A percentile compares a stretch with the other conserved stretches of the same genome.
These are phyloP conservation scores for Limenitis camilla DNA, from an alignment of 2,888 invertebrate species.

Conservation along the genomic window DNA sequence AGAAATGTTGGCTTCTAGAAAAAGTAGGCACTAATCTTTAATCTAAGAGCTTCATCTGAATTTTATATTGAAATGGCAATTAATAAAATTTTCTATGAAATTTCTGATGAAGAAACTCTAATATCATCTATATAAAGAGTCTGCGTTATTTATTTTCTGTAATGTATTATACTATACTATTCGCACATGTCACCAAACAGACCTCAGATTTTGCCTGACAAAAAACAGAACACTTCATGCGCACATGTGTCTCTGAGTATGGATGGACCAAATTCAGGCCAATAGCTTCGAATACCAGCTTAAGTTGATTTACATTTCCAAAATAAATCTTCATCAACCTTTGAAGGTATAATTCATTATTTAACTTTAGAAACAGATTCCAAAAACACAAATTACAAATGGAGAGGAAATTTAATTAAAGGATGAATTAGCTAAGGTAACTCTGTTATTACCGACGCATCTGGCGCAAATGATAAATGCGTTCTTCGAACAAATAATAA, in stretches of 20 bases:
- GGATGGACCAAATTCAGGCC: slow-evolving; percentile 42
- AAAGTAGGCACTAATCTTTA: slow-evolving; percentile 53
- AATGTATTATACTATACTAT: slow-evolving; percentile 35
- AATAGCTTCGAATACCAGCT: slow-evolving; percentile 17
- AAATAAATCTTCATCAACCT: slow-evolving; percentile 5
- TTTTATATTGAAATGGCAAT: not conserved
- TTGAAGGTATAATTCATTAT: not conserved
- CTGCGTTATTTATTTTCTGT: not conserved
- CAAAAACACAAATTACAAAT: slow-evolving; percentile 27
- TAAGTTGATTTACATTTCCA: not conserved
- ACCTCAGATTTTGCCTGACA: slow-evolving; percentile 58
- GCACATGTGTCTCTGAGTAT: slow-evolving; percentile 45
- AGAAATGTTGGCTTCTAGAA: slow-evolving; percentile 46
- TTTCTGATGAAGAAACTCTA: not conserved
- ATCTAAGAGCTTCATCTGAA: slow-evolving; percentile 28
- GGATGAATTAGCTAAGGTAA: slow-evolving; percentile 51
- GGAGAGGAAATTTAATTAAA: slow-evolving; percentile 59
- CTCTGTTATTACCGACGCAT: slow-evolving; percentile 62
- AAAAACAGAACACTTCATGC: slow-evolving; percentile 53
- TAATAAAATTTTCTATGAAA: not conserved
- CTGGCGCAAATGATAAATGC: slow-evolving; percentile 66
- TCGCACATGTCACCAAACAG: slow-evolving; percentile 60
- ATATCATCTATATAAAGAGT: not conserved
- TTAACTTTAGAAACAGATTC: slow-evolving; percentile 2
- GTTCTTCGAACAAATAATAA: slow-evolving; percentile 50